These are phyloP conservation scores for Zapornia atra DNA, from an alignment of 2,113 vertebrate species.

Conservation along the genomic window DNA sequence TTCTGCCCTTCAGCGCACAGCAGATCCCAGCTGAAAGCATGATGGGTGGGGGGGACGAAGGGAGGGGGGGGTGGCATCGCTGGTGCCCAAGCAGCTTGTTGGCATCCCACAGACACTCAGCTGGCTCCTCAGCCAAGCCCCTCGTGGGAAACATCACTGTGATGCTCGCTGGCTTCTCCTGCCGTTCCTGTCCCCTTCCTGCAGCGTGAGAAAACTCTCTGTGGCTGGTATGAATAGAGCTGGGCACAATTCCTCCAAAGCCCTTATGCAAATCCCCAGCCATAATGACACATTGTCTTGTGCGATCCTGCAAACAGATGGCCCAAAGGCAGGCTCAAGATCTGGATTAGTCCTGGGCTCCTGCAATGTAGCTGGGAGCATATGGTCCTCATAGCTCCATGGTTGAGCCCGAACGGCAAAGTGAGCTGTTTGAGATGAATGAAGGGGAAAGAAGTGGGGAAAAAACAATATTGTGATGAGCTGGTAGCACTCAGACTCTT, in stretches of 20 bases:
- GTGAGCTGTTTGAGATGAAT: not conserved
- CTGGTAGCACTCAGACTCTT: not conserved
- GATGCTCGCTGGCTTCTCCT: not conserved
- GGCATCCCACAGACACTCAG: not conserved
- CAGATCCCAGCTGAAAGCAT: not conserved
- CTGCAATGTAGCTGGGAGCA: not conserved
- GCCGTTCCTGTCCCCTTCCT: not conserved
- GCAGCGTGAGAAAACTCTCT: not conserved
- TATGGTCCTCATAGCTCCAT: slow-evolving; percentile 26
- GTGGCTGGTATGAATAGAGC: not conserved
- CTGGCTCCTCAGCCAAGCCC: not conserved
- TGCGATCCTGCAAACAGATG: slow-evolving; percentile 1
- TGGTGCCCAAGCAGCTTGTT: not conserved
- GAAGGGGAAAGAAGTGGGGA: not conserved
- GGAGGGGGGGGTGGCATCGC: fast-evolving
- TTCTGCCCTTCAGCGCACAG: not conserved
- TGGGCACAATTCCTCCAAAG: slow-evolving; percentile 1
- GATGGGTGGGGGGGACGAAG: not conserved
- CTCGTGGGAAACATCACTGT: not conserved
- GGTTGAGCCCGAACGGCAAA: not conserved
- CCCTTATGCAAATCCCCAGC: not conserved
- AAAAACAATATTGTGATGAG: not conserved
- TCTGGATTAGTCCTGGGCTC: not conserved
- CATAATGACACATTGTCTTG: slow-evolving; percentile 1
- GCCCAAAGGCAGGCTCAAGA: not conserved